Conservation (phyloP, 2,888 invertebrate species). For the Stenchaetothrips biformis region DNA sequence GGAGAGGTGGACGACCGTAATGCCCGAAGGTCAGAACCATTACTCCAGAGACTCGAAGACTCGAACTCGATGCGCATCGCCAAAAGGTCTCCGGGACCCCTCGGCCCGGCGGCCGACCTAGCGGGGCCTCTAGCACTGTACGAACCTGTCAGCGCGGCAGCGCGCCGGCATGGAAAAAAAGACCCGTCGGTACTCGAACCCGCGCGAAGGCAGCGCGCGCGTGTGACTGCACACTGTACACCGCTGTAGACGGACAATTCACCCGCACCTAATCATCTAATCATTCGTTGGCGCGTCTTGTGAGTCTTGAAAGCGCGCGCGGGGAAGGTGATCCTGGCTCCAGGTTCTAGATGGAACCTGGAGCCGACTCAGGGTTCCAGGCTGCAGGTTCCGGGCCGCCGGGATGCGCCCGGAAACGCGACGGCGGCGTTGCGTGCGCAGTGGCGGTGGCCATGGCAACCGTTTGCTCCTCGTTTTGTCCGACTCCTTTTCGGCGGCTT, state of each 20-base stretch:
- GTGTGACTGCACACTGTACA: too few relatives aligned
- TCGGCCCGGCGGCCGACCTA: too few relatives aligned
- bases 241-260: not conserved
- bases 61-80: not conserved
- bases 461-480: not conserved
- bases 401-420: not conserved
- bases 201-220: too few relatives aligned
- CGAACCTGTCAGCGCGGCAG: too few relatives aligned
- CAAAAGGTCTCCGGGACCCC: too few relatives aligned
- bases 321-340: too few relatives aligned
- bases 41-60: not conserved
- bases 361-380: too few relatives aligned
- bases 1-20: slow-evolving; percentile 15
- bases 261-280: not conserved
- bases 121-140: too few relatives aligned
- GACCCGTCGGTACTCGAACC: too few relatives aligned
- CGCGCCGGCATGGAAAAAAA: too few relatives aligned
- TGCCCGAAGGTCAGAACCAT: slow-evolving; percentile 16
- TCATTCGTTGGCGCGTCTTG: not conserved
- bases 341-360: too few relatives aligned
- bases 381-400: not conserved
- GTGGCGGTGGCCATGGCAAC: not conserved
- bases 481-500: not conserved
- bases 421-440: not conserved
- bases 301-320: too few relatives aligned